A percentile compares a stretch with the other conserved stretches of the same genome.
These are phyloP conservation scores for Brachystomella parvula DNA, from an alignment of 1,140 invertebrate genomes.

Conservation along the genomic window DNA sequence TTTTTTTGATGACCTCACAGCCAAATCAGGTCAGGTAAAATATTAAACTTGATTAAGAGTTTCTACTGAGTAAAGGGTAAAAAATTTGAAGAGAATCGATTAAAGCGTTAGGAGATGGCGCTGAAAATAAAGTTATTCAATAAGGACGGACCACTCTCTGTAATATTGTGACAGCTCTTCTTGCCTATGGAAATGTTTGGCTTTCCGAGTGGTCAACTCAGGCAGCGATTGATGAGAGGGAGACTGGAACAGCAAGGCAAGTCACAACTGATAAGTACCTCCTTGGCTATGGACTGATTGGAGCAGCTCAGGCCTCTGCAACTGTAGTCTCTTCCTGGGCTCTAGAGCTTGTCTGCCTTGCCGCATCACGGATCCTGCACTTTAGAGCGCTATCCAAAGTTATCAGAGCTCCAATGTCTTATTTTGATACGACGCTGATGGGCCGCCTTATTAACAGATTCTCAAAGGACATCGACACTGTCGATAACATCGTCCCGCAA, in stretches of 20 bases:
- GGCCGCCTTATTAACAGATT: constrained; percentile 78
- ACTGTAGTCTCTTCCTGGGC: constrained; percentile 4
- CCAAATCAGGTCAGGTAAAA: neutral
- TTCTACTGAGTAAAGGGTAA: neutral
- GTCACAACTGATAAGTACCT: neutral
- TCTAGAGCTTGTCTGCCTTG: constrained; percentile 50
- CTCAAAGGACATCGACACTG: constrained; percentile 69
- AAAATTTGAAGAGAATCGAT: no score
- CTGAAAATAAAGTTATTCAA: no score
- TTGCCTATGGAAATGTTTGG: neutral
- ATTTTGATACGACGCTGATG: constrained; percentile 68
- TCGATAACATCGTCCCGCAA: constrained; percentile 59
- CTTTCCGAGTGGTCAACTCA: neutral
- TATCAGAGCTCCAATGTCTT: constrained; percentile 58
- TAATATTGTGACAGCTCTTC: neutral
- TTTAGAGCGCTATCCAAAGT: constrained; percentile 55
- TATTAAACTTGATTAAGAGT: neutral
- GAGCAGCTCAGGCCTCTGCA: neutral
- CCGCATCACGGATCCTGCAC: constrained; percentile 57
- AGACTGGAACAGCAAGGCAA: neutral
- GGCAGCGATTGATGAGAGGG: neutral
- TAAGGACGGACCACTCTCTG: no score
- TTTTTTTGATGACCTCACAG: no score
- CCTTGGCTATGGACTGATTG: neutral
- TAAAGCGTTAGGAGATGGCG: no score